Percentiles rank a stretch among this genome's conserved stretches.
These are phyloP conservation scores for Smithornis capensis DNA, from an alignment of 2,113 vertebrate species.

Conservation along the genomic window DNA sequence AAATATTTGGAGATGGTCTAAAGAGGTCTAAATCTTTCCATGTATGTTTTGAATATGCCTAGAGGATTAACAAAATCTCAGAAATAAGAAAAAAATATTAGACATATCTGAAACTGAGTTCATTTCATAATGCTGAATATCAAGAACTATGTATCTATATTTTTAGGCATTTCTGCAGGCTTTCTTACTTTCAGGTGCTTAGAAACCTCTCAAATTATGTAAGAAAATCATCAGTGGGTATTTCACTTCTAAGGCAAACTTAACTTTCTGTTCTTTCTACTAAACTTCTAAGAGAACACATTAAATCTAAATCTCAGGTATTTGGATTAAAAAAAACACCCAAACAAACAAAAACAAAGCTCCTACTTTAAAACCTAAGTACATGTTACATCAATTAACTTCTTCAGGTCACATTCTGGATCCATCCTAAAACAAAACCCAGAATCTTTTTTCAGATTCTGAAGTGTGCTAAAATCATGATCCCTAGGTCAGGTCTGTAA, in stretches of 20 bases:
- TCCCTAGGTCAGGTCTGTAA: background rate
- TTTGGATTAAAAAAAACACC: background rate
- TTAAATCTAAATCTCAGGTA: background rate
- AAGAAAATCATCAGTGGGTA: background rate
- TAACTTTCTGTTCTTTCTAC: background rate
- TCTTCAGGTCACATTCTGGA: background rate
- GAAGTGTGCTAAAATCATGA: background rate
- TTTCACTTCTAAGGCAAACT: background rate
- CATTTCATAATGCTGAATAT: background rate
- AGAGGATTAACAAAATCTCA: background rate
- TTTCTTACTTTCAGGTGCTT: background rate
- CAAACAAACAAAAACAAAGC: too few relatives aligned
- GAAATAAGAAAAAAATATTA: background rate
- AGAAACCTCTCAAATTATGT: background rate
- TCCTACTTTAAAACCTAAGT: background rate
- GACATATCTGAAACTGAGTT: background rate
- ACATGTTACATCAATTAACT: background rate
- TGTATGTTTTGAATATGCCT: background rate
- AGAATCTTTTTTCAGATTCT: background rate
- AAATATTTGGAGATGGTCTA: background rate
- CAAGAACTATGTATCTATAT: background rate
- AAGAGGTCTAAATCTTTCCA: background rate
- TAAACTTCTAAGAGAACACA: background rate
- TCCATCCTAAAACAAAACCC: background rate
- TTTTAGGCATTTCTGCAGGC: background rate